These are phyloP conservation scores for Alviniconcha marisindica DNA, from an alignment of 1,140 invertebrate genomes.

Conservation along the genomic window DNA sequence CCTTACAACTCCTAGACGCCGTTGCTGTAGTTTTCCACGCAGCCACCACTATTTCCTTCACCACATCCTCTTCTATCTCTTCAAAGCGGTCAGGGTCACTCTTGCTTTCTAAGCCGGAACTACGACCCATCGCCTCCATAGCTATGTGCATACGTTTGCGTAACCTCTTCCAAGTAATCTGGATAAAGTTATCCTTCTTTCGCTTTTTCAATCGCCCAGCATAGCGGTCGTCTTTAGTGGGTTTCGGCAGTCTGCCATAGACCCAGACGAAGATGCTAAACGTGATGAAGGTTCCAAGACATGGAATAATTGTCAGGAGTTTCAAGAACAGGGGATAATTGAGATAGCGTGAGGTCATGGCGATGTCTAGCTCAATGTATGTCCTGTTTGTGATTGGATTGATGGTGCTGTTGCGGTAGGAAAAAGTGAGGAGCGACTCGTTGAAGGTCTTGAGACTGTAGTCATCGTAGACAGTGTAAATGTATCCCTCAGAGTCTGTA, in stretches of 20 bases:
- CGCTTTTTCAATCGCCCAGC: constrained; percentile 72
- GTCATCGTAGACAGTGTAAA: constrained; percentile 76
- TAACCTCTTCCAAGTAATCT: neutral
- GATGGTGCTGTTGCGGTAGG: constrained; percentile 71
- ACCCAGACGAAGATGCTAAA: constrained; percentile 77
- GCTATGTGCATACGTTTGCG: neutral
- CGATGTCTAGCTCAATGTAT: constrained; percentile 75
- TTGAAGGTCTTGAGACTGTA: constrained; percentile 73
- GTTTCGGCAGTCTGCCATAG: constrained; percentile 77
- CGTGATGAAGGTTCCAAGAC: constrained; percentile 72
- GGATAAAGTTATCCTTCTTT: neutral
- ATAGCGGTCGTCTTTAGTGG: constrained; percentile 69
- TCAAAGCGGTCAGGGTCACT: neutral
- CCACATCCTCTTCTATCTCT: neutral
- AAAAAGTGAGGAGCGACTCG: constrained; percentile 73
- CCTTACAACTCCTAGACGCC: too few relatives aligned
- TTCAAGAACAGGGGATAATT: constrained; percentile 76
- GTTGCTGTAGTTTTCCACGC: too few relatives aligned
- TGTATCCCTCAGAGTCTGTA: constrained; percentile 73
- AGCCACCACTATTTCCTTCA: neutral
- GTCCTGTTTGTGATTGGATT: constrained; percentile 73
- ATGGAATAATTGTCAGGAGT: constrained; percentile 78
- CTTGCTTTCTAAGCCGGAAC: neutral
- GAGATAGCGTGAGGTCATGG: constrained; percentile 79
- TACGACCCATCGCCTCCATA: neutral